Evolutionary conservation across 2,113 vertebrate genomes (phyloP), one percentile per base, ranked within the genome.

Genomic region (Falco punctatus): DNA sequence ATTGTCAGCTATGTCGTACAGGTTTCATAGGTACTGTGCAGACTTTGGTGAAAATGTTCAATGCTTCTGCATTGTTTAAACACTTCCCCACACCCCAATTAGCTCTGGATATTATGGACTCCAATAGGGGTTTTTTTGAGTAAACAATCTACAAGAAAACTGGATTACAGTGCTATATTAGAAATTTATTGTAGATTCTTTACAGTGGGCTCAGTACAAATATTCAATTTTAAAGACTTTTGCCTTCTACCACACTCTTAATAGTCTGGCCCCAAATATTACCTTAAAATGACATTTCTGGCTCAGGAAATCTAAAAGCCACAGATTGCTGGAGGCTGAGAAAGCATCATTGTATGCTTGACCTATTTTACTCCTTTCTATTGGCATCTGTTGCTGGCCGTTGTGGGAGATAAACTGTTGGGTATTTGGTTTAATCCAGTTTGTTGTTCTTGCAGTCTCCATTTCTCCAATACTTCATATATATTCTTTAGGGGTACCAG

Each of bases 21-120:
- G n/a, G 14, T 89, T 96, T 96, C 71, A 90, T 44, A 94, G 81
- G 30, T 78, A 62, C 67, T 87, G 77, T 90, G 86, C 51, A 97
- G 91, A 95, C 44, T 94, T 96, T 82, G 93, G 89, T 69, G 90
- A 96, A 96, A 94, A 86, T 16, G 73, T 96, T 96, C 69, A 88
- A 16, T 80, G 16, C 14, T 92, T 89, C 81, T 88, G 66, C 86
- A 81, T 40, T 82, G 91, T 95, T 90, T 92, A n/a, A 75, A 86
- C 62, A 88, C 5, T 15, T 33, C 12, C 33, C 11, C 11, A 48
- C 11, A 26, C 78, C 22, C 4, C 16, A 79, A 59, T 84, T 90
- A 94, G 12, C 71, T 91, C 38, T 94, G 82, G 70, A 88, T 96
- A 97, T 90, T 96, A 74, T n/a, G 88, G 71, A 52, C 9, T 94